Percentiles rank a stretch among this genome's conserved stretches.
phyloP scores from a whole-genome alignment of 1,140 invertebrate species.

The Diabrotica undecimpunctata region DNA sequence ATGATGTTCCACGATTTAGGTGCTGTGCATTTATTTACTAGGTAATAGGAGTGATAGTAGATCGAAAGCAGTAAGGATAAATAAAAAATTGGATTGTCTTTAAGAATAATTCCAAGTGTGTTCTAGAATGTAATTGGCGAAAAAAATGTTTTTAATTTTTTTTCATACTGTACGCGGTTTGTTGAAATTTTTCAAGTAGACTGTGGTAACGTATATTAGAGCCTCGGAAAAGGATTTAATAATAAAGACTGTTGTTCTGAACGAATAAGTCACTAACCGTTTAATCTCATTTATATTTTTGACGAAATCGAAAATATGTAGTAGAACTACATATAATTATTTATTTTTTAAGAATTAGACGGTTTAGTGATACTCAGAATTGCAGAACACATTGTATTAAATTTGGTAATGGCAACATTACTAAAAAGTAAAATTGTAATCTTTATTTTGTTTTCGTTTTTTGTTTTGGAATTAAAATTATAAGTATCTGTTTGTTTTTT shows the following conservation, averaged over 20 bases:
- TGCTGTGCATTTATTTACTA: conserved; percentile 32
- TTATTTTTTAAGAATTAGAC: neutral
- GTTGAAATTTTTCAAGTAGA: conserved; percentile 2
- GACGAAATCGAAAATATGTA: no score
- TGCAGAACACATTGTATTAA: no score
- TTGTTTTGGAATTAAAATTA: no score
- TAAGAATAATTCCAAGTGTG: conserved; percentile 15
- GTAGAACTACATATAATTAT: neutral
- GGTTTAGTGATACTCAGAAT: neutral
- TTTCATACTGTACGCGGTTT: neutral
- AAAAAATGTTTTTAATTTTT: neutral
- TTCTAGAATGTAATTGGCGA: conserved; percentile 8
- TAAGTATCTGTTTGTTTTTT: no score
- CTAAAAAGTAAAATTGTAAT: no score
- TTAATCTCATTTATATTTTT: no score
- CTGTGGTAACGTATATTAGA: conserved; percentile 6
- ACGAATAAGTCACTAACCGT: no score
- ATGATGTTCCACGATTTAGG: conserved; percentile 26
- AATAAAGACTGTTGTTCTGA: no score
- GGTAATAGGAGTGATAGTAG: neutral
- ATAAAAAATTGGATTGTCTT: conserved; percentile 6
- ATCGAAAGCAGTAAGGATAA: neutral
- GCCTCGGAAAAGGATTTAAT: neutral
- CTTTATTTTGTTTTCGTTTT: no score
- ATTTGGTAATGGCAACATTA: no score